phyloP scores from a whole-genome alignment of 2,888 invertebrate genomes.

The Folsomia manolachei region DNA sequence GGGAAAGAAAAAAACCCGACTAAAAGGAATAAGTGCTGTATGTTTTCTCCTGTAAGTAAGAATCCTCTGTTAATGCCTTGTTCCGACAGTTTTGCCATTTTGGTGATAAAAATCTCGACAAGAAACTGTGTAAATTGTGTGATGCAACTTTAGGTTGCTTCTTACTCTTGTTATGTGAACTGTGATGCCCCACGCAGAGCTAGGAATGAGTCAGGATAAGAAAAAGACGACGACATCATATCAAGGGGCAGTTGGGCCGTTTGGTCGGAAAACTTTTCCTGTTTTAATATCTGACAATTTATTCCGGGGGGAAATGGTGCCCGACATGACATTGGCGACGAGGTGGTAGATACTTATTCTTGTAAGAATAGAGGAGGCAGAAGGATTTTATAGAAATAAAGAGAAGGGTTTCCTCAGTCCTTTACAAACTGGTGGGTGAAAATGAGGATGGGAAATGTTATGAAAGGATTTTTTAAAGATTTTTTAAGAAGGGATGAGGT shows the following conservation, averaged over 20 bases:
- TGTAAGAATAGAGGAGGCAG: neutral
- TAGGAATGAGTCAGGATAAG: neutral
- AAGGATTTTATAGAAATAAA: neutral
- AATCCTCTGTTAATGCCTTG: neutral
- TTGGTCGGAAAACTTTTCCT: neutral
- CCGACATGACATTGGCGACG: no score
- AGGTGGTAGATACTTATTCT: neutral
- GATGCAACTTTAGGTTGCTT: neutral
- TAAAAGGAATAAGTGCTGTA: constrained; percentile 1
- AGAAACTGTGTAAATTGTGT: neutral
- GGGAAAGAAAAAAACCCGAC: neutral
- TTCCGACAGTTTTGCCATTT: constrained; percentile 1
- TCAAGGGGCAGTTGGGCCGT: neutral
- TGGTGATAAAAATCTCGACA: constrained; percentile 4
- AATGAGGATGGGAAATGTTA: neutral
- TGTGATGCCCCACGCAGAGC: neutral
- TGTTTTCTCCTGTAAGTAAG: neutral
- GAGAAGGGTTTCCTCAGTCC: neutral
- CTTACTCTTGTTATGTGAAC: no score
- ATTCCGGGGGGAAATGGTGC: neutral
- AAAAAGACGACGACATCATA: neutral
- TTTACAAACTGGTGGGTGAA: neutral
- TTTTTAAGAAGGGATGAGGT: no score
- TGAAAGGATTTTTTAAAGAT: neutral
- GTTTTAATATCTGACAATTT: neutral